Conservation (phyloP, 2,113 vertebrate species). For the Brachypodius melanocephalos region DNA sequence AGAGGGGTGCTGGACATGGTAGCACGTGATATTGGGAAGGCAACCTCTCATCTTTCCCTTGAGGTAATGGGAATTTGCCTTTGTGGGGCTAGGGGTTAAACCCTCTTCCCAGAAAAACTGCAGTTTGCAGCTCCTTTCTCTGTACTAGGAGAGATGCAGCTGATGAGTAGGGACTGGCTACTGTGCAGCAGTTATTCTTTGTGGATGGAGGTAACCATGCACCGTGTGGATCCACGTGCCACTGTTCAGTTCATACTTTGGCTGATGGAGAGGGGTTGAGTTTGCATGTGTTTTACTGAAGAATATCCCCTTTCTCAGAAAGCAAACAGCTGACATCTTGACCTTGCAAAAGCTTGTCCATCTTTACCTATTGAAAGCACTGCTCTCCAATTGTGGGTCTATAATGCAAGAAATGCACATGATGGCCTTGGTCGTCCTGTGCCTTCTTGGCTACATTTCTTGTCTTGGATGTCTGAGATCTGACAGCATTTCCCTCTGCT, state of each 20-base stretch:
- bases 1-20: neutral
- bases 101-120: neutral
- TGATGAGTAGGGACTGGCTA: neutral
- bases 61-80: neutral
- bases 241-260: neutral
- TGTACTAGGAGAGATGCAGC: neutral
- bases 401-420: fast-evolving
- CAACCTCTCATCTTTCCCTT: neutral
- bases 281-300: neutral
- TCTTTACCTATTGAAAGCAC: neutral
- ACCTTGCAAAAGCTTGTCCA: neutral
- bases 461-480: neutral
- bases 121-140: neutral
- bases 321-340: neutral
- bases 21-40: neutral
- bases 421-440: neutral
- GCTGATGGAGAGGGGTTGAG: neutral
- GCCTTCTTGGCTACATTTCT: neutral
- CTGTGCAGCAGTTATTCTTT: neutral
- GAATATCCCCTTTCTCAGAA: neutral
- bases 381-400: neutral
- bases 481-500: neutral
- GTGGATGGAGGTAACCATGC: neutral
- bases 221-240: neutral
- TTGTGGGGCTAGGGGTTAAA: neutral